A percentile compares a stretch with the other conserved stretches of the same genome.
Evolutionary conservation across 1,140 invertebrate genomes (phyloP).

Genomic region (Saccostrea glomerata): DNA sequence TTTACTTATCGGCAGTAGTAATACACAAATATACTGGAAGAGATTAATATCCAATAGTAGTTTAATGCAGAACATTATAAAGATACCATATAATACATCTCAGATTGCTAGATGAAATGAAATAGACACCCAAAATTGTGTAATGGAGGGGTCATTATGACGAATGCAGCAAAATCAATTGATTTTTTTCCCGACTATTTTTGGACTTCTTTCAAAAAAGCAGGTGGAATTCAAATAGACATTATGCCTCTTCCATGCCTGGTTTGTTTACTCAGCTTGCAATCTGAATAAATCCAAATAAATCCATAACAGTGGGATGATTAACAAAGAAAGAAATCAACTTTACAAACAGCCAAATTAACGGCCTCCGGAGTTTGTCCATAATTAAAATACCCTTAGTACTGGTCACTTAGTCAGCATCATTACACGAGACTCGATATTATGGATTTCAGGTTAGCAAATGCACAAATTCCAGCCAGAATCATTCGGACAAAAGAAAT

Average conservation of each 20-base stretch:
- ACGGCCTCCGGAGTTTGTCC: not conserved
- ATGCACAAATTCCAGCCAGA: not conserved
- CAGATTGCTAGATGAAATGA: not conserved
- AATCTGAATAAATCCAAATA: not conserved
- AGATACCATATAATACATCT: not conserved
- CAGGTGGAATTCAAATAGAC: not conserved
- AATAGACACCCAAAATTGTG: not conserved
- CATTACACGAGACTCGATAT: not conserved
- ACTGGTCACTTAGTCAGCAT: not conserved
- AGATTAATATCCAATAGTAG: not conserved
- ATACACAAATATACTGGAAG: not conserved
- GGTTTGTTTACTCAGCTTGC: conserved; percentile 14
- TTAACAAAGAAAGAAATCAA: conserved; percentile 25
- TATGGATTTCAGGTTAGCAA: conserved; percentile 17
- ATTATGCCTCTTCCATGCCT: not conserved
- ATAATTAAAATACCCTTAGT: not conserved
- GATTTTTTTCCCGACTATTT: not conserved
- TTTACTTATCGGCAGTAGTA: no score
- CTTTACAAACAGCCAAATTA: not conserved
- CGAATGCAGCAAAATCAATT: not conserved
- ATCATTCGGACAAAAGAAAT: conserved; percentile 25
- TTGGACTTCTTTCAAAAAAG: not conserved
- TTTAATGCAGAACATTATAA: not conserved
- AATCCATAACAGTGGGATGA: not conserved
- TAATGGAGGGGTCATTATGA: not conserved